Evolutionary conservation across 2,113 vertebrate species (phyloP).

Genomic region (Paradoxurus hermaphroditus): DNA sequence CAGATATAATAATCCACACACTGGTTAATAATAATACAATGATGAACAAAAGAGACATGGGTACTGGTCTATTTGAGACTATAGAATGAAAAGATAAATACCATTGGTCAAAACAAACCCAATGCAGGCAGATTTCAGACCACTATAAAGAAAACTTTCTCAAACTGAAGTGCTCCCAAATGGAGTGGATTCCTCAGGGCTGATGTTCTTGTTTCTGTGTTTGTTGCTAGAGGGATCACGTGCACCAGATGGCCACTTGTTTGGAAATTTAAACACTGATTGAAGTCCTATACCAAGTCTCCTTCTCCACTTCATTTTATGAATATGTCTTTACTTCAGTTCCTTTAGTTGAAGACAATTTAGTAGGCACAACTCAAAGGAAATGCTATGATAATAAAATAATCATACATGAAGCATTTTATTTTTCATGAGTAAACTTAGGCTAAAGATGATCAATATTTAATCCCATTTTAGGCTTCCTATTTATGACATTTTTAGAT

Average conservation of each 20-base stretch:
- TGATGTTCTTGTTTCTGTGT: background rate
- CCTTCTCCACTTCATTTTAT: background rate
- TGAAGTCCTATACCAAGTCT: background rate
- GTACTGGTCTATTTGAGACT: background rate
- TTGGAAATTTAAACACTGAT: background rate
- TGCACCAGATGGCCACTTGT: background rate
- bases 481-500: background rate
- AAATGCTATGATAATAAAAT: background rate
- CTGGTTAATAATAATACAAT: background rate
- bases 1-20: background rate
- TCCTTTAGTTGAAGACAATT: background rate
- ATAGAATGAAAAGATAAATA: background rate
- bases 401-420: background rate
- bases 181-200: background rate
- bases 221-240: background rate
- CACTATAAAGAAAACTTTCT: background rate
- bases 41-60: background rate
- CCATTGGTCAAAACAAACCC: background rate
- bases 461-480: background rate
- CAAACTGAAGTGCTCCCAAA: background rate
- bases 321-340: background rate
- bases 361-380: background rate
- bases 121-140: background rate
- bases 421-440: background rate
- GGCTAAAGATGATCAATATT: background rate